Conservation (phyloP, 2,888 invertebrate genomes). For the Teleogryllus oceanicus region DNA sequence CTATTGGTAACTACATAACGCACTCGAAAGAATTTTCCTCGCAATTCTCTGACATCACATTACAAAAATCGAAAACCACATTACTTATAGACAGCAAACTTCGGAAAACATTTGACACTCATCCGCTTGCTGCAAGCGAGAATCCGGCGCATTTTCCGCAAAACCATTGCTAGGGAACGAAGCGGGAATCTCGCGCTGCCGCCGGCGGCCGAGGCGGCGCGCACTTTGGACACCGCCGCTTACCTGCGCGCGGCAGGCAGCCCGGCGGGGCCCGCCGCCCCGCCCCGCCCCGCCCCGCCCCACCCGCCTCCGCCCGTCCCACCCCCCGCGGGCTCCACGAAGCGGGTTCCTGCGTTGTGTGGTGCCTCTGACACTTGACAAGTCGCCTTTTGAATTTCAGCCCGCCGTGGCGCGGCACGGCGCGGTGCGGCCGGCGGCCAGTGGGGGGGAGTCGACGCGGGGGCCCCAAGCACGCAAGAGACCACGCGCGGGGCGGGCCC, state of each 20-base stretch:
- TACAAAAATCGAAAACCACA: too few relatives aligned
- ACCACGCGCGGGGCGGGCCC: constrained; percentile 19
- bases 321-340: constrained; percentile 36
- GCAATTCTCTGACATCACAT: too few relatives aligned
- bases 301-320: constrained; percentile 38
- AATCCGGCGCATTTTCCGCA: too few relatives aligned
- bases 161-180: too few relatives aligned
- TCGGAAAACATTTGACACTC: too few relatives aligned
- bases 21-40: too few relatives aligned
- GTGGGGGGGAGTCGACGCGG: constrained; percentile 5
- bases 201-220: not conserved
- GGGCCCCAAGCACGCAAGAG: constrained; percentile 11
- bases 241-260: constrained; percentile 10
- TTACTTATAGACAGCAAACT: too few relatives aligned
- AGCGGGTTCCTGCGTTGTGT: constrained; percentile 38
- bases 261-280: not conserved
- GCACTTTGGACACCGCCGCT: not conserved
- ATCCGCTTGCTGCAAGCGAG: too few relatives aligned
- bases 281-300: constrained; percentile 35
- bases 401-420: constrained; percentile 39
- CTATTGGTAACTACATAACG: too few relatives aligned
- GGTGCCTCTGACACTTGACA: constrained; percentile 48
- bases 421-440: not conserved
- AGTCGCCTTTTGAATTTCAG: constrained; percentile 50
- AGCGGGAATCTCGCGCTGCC: not conserved